Evolutionary conservation across 2,113 vertebrate species (phyloP).

Genomic region (Haliaeetus leucogaster): DNA sequence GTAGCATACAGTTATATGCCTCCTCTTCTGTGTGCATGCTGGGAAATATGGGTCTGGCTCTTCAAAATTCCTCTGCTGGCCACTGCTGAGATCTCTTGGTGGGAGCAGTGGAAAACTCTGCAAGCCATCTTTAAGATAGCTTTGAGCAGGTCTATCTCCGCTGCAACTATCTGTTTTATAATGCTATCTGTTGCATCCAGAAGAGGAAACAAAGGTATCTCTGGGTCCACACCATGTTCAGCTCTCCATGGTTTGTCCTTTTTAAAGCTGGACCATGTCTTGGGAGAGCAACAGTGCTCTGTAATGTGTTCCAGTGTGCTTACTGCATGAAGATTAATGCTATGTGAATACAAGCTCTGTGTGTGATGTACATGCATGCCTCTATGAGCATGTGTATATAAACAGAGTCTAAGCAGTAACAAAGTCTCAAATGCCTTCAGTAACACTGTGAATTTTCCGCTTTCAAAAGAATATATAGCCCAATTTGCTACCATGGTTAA

Average conservation of each 20-base stretch:
- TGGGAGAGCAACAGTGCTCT: background rate
- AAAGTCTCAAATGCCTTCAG: background rate
- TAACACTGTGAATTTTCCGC: background rate
- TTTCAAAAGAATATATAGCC: background rate
- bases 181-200: background rate
- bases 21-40: background rate
- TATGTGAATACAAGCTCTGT: background rate
- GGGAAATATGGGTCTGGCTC: background rate
- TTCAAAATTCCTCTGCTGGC: background rate
- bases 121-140: background rate
- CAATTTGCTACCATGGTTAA: background rate
- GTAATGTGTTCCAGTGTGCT: background rate
- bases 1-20: background rate
- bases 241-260: background rate
- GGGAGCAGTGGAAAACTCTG: background rate
- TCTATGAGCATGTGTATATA: background rate
- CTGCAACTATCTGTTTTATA: background rate
- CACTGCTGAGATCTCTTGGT: background rate
- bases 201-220: background rate
- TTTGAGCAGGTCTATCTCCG: background rate
- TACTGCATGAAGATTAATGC: background rate
- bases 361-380: rapidly evolving
- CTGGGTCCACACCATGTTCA: background rate
- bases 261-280: background rate
- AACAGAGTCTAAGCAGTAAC: background rate